Base-by-base conservation (phyloP, 2,113 vertebrate species). In the Dipodomys merriami region DNA sequence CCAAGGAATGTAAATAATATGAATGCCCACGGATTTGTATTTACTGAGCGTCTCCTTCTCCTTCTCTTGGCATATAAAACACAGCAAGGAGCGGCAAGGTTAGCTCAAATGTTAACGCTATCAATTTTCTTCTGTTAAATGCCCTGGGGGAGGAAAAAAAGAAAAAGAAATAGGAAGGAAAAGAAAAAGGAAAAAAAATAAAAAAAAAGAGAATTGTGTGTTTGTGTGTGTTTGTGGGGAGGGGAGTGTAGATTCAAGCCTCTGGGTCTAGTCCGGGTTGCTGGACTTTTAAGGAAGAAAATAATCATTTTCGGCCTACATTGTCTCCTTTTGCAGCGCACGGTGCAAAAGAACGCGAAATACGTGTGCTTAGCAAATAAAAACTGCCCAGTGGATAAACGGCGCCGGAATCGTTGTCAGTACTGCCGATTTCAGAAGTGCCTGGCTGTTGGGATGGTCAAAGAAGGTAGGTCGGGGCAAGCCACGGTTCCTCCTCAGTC, bases 301-400 rank as follows among this genome's bases (percentile, higher is more conserved):
- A 65, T 49, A 73, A 80, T 87, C 97, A 92, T 77, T 10, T 72
- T 81, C 82, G 29, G 44, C 44, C 29, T 29, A 86, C 60, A 65
- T 87, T 91, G 44, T 95, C 62, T 85, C 30, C 57, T 84, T 94
- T 93, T 93, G 16, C 98, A 99, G 99, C 99, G 99, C 97, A 99
- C 99, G 9, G 99, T 99, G 95, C 99, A 99, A 99, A 99, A 99
- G 98, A 99, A 99, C 93, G 99, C 99, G 78, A 99, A 99, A 98
- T 99, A 99, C 89, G 99, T 99, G 84, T 99, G 99, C 97, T 98
- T 99, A 98, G 99, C 99, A 93, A 99, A 99, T 98, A 99, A 99
- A 98, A 99, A 99, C 97, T 99, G 99, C 98, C 99, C 99, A 73
- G 99, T 99, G 97, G 99, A 99, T 98, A 99, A 99, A 97, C 98